These are phyloP conservation scores for Hirtodrosophila cameraria DNA, from an alignment of 2,888 invertebrate genomes.

Conservation along the genomic window DNA sequence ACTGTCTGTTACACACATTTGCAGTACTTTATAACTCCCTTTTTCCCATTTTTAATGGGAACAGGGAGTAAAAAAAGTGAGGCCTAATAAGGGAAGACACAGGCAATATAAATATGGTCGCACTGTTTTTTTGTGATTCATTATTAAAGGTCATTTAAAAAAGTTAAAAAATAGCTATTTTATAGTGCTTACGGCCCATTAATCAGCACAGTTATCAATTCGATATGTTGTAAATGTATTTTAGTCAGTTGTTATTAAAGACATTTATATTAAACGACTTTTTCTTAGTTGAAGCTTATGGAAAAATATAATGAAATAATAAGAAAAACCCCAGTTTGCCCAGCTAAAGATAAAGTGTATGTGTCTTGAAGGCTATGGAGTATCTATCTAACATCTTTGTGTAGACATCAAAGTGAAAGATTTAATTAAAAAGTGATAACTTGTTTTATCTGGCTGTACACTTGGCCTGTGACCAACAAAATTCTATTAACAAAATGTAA, in stretches of 20 bases:
- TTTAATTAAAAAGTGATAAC: constrained; percentile 77
- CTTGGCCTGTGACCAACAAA: constrained; percentile 50
- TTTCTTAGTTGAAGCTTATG: neutral
- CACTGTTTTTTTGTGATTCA: no score
- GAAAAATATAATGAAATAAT: constrained; percentile 1
- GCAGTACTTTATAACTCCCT: no score
- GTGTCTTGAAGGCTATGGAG: no score
- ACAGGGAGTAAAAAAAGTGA: no score
- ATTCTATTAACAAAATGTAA: constrained; percentile 72
- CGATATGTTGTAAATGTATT: neutral
- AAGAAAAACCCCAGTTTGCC: constrained; percentile 4
- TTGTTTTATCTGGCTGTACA: constrained; percentile 48
- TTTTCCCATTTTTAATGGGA: no score
- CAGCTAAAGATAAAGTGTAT: no score
- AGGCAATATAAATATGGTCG: no score
- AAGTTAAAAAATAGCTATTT: constrained; percentile 1
- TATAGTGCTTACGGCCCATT: constrained; percentile 15
- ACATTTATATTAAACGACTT: constrained; percentile 14
- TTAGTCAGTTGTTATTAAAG: constrained; percentile 21
- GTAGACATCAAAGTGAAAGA: constrained; percentile 67
- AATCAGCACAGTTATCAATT: constrained; percentile 16
- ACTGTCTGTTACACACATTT: no score
- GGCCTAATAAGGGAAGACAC: no score
- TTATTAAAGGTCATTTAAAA: no score
- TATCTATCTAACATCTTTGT: no score